Evolutionary conservation across 2,797 vertebrate species (phyloP), one percentile per base, ranked within the genome.

Genomic region (Chiloscyllium punctatum): DNA sequence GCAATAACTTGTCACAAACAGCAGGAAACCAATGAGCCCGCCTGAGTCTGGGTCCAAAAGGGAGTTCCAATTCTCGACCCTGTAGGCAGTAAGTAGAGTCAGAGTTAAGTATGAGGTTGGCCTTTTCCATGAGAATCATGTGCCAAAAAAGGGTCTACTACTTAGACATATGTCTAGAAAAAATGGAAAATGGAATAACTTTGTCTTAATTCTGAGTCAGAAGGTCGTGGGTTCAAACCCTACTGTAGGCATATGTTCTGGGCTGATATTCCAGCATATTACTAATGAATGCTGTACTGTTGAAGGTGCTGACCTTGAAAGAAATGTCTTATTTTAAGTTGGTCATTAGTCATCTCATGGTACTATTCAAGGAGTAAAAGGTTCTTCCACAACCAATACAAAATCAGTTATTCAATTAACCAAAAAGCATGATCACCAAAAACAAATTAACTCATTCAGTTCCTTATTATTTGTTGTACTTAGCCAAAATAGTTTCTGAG

Each of bases 121-220:
- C 71, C n/a, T 51, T 95, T 95, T 95, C 94, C 94, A 95, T 74
- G 7, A 8, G 27, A 72, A 95, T 74, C 71, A 53, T 27, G 69
- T 95, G 94, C 94, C 71, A 95, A 95, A 42, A 92, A n/a, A 74
- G 57, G 71, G 30, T 71, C 72, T 42, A 53, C 21, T 77, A 95
- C 94, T 77, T 51, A 95, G 94, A 95, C 94, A 94, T 71, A 95
- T 48, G 94, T 95, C 94, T 95, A 74, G 94, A n/a, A 95, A 94
- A 95, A 53, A 95, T 77, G 94, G 94, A 95, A 77, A 95, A 57
- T 51, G 69, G 94, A 94, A 74, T 74, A 48, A 72, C 72, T 72
- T 71, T 71, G 92, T 94, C 69, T 72, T 72, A n/a, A 37, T 69
- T 92, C 90, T 92, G 90, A 92, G 90, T 92, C 90, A 92, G 66